Base-by-base conservation (phyloP, 2,113 vertebrate genomes). In the Amazona guildingii region DNA sequence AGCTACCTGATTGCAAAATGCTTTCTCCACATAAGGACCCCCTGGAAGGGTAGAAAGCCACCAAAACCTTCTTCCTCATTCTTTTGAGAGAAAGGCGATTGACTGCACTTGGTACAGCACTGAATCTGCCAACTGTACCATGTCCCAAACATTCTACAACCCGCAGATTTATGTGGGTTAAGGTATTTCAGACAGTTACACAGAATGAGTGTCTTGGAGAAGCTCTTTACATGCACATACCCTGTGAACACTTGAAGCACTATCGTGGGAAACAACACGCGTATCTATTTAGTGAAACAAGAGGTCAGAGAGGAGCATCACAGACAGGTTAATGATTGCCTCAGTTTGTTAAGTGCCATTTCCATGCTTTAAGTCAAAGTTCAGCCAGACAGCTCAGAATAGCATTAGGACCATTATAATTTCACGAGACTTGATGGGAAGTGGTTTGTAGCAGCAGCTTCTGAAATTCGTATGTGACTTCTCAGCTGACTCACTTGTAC, bases 401-500 rank as follows among this genome's bases (percentile, higher is more conserved):
- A 85, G 57, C 35, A 76, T 80, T n/a, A 43, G 75, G 41, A 44
- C 44, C 27, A n/a, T 66, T 57, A 90, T 46, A 73, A 86, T 69
- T 93, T 85, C 62, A 79, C 27, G 33, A 55, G 68, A 55, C 35
- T 83, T 92, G 70, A 61, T 16, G 83, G 37, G 14, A 83, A 83
- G 52, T 2, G 11, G 31, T 80, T 90, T 62, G 57, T n/a, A 92
- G 61, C 20, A 81, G 48, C 33, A 88, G 67, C 31, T 83, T 77
- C 70, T 80, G 75, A 85, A 89, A 93, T 69, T 61, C 61, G 85
- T 68, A 85, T 73, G 44, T 79, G 44, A 85, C 73, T 64, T 73
- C 33, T 85, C 79, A 76, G 59, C 57, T 89, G 55, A 78, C 54
- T 68, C 62, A 49, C 13, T 83, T 84, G 46, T 27, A 37, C 11